Conservation (phyloP, 2,888 invertebrate species). For the Phlogophora meticulosa region DNA sequence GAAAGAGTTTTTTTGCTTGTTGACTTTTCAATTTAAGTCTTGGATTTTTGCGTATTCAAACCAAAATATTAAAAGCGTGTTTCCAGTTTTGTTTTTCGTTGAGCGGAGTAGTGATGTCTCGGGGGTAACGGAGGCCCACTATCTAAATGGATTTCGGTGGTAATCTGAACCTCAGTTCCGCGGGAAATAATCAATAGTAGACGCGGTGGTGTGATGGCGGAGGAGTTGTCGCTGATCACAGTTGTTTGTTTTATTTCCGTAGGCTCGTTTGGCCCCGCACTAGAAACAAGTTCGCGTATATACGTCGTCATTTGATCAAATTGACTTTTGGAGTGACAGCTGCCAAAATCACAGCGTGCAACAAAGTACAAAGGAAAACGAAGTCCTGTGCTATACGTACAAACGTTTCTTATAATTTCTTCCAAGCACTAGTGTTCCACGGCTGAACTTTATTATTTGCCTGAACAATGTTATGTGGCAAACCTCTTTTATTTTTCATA, state of each 20-base stretch:
- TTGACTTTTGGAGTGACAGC: constrained; percentile 87
- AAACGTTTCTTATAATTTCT: constrained; percentile 50
- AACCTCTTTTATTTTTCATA: constrained; percentile 40
- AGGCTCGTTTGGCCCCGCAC: constrained; percentile 80
- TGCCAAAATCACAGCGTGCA: constrained; percentile 69
- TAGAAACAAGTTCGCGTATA: constrained; percentile 81
- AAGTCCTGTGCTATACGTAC: constrained; percentile 17
- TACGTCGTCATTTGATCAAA: constrained; percentile 82
- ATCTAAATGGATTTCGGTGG: constrained; percentile 56
- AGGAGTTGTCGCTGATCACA: constrained; percentile 85
- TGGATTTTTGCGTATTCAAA: constrained; percentile 41
- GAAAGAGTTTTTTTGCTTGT: constrained; percentile 50
- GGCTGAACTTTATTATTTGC: constrained; percentile 16
- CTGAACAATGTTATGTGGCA: constrained; percentile 31
- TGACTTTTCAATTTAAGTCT: constrained; percentile 58
- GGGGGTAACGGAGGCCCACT: constrained; percentile 47
- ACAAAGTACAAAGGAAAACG: constrained; percentile 50
- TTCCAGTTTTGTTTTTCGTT: constrained; percentile 33
- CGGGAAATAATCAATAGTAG: constrained; percentile 72
- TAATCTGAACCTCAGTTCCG: constrained; percentile 49
- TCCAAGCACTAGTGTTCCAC: constrained; percentile 21
- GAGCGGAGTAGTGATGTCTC: constrained; percentile 27
- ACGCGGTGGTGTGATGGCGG: constrained; percentile 69
- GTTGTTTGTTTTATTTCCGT: constrained; percentile 88
- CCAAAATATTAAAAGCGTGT: constrained; percentile 42